Conservation (phyloP, 2,113 vertebrate genomes). For the Gambusia holbrooki region DNA sequence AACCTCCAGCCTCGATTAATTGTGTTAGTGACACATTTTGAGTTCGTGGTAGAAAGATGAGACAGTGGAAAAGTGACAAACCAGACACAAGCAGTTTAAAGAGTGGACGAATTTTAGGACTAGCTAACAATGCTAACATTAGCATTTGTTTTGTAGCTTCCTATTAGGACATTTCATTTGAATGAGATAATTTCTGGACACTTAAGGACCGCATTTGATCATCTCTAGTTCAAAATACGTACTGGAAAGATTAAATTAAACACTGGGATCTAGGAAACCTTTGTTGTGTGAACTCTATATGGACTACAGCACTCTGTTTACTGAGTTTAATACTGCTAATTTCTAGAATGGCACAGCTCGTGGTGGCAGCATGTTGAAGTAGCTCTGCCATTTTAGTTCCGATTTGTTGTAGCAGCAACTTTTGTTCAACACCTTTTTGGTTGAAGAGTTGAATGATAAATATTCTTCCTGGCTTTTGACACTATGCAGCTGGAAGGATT, state of each 20-base stretch:
- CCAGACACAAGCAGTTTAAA: not conserved
- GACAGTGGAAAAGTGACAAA: not conserved
- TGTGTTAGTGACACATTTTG: not conserved
- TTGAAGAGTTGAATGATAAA: too few species aligned
- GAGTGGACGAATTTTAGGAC: not conserved
- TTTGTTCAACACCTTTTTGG: too few species aligned
- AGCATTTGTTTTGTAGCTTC: not conserved
- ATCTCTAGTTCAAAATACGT: not conserved
- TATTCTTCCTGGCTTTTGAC: too few species aligned
- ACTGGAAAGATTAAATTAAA: not conserved
- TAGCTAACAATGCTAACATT: not conserved
- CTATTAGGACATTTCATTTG: not conserved
- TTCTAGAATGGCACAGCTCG: too few species aligned
- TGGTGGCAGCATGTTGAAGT: too few species aligned
- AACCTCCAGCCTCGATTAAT: not conserved
- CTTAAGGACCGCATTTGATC: not conserved
- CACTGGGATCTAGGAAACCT: not conserved
- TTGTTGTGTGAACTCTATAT: not conserved
- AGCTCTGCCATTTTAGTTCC: too few species aligned
- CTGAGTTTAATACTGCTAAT: too few species aligned
- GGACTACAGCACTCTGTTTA: too few species aligned
- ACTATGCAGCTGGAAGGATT: too few species aligned
- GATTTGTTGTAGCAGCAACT: too few species aligned
- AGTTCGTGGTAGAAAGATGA: not conserved
- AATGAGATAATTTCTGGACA: not conserved